Evolutionary conservation across 2,113 vertebrate species (phyloP).

Genomic region (Phyllostomus discolor): DNA sequence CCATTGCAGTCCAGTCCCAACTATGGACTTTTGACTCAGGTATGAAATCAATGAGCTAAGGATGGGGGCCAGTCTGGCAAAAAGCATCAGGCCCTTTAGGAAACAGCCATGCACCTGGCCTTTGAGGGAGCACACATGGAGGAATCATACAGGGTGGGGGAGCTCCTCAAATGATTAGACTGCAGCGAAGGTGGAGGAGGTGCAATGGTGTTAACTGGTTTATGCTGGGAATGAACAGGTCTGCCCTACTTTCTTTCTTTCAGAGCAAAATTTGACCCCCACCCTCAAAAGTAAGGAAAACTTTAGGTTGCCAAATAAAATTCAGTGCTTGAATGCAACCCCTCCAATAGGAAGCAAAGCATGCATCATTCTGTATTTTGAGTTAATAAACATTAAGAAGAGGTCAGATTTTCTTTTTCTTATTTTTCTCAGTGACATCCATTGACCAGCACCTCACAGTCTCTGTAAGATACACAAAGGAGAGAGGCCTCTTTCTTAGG

Average conservation of each 20-base stretch:
- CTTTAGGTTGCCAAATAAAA: not conserved
- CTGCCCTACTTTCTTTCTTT: not conserved
- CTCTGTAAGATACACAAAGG: not conserved
- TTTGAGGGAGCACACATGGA: not conserved
- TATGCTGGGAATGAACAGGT: not conserved
- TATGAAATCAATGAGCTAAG: not conserved
- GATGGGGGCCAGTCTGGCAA: too few relatives aligned
- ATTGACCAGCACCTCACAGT: not conserved
- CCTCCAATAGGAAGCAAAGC: not conserved
- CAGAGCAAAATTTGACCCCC: not conserved
- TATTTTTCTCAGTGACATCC: not conserved
- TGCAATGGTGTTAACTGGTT: not conserved
- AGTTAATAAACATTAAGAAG: not conserved
- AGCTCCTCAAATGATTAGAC: not conserved
- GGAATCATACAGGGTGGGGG: not conserved
- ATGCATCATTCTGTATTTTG: not conserved
- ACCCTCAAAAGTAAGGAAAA: not conserved
- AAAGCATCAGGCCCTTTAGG: not conserved
- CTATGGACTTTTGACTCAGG: not conserved
- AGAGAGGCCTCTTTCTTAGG: not conserved
- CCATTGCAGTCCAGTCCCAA: not conserved
- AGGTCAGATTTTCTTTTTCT: not conserved
- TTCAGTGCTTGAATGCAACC: not conserved
- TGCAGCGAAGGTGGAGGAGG: not conserved
- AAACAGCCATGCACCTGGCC: rapidly evolving